Conservation (phyloP, 1,140 invertebrate genomes). For the Brachionus rotundiformis region DNA sequence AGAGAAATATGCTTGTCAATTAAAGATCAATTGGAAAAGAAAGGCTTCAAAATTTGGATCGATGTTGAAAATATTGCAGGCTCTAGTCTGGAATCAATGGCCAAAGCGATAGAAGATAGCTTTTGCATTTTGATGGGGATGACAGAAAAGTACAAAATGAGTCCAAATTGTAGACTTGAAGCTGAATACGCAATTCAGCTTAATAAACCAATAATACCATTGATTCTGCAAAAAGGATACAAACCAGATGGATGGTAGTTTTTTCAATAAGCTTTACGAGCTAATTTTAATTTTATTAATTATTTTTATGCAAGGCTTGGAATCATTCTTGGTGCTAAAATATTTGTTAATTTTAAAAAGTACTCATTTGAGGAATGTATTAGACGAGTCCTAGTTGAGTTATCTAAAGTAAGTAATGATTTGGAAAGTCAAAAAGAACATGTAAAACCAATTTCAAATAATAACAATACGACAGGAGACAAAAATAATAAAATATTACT, state of each 20-base stretch:
- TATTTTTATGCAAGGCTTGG: conserved; percentile 24
- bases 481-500: not conserved
- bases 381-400: not conserved
- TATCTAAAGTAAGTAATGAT: not conserved
- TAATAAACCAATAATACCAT: conserved; percentile 57
- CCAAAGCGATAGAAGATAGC: conserved; percentile 60
- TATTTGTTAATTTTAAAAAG: conserved; percentile 47
- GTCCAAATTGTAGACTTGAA: conserved; percentile 54
- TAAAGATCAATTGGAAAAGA: not conserved
- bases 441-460: not conserved
- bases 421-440: not conserved
- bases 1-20: conserved; percentile 12
- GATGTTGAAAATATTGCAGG: conserved; percentile 54
- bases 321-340: conserved; percentile 36
- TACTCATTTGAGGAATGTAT: conserved; percentile 30
- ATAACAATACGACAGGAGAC: not conserved
- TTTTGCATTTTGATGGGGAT: conserved; percentile 58
- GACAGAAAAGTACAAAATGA: conserved; percentile 45
- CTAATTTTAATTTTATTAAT: not conserved
- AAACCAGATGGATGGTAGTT: conserved; percentile 58
- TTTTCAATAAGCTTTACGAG: not conserved
- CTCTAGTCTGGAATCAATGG: conserved; percentile 62
- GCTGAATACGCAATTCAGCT: conserved; percentile 59
- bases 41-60: conserved; percentile 53
- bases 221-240: conserved; percentile 58